Evolutionary conservation across 2,113 vertebrate species (phyloP).

Genomic region (Mesoclemmys tuberculata): DNA sequence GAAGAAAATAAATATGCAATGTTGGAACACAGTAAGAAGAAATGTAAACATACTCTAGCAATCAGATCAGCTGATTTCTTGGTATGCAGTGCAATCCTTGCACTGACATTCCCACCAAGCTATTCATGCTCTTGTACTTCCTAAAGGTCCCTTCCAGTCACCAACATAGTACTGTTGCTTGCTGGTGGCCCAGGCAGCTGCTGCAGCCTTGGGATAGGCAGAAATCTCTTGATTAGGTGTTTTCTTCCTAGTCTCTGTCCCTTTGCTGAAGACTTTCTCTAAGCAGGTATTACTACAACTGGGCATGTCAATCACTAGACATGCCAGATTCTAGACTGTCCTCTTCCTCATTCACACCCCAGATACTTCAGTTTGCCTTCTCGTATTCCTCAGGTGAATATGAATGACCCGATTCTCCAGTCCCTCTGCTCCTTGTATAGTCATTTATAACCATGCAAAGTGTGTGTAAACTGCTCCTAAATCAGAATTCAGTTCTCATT

Average conservation of each 20-base stretch:
- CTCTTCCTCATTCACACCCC: neutral
- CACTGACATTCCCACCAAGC: neutral
- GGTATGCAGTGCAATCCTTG: neutral
- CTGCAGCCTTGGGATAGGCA: neutral
- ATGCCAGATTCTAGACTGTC: neutral
- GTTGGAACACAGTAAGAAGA: neutral
- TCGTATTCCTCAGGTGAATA: neutral
- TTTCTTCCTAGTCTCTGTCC: neutral
- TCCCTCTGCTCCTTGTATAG: neutral
- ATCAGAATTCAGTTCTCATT: neutral
- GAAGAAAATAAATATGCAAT: neutral
- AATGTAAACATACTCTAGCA: neutral
- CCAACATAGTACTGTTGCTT: neutral
- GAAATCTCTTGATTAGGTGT: neutral
- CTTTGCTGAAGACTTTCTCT: neutral
- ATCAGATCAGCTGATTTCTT: neutral
- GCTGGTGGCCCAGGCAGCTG: neutral
- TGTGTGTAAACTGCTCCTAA: neutral
- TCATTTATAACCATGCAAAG: neutral
- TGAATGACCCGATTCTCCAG: neutral
- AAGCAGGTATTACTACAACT: neutral
- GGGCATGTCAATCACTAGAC: neutral
- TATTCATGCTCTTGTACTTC: neutral
- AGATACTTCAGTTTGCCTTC: neutral
- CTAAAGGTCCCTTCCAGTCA: neutral